These are phyloP conservation scores for Benitochromis conjunctus DNA, from an alignment of 2,113 vertebrate genomes.

Conservation along the genomic window DNA sequence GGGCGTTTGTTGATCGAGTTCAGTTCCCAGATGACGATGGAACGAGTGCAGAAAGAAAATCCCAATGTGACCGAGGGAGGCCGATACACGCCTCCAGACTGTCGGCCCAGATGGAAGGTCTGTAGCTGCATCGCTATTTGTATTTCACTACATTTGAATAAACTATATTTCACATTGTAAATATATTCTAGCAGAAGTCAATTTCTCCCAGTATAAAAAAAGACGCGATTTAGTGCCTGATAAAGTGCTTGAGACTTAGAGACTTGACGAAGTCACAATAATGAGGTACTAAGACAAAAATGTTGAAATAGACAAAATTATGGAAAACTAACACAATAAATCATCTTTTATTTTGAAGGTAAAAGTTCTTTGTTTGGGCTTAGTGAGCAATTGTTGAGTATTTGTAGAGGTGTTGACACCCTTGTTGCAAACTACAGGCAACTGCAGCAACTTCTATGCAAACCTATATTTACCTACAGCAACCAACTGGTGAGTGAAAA, in stretches of 20 bases:
- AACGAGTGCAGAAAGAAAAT: constrained; percentile 95
- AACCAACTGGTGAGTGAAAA: not conserved
- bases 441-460: not conserved
- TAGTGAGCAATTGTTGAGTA: not conserved
- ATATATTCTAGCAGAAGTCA: not conserved
- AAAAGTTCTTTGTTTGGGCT: not conserved
- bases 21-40: constrained; percentile 95
- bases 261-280: not conserved
- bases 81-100: constrained; percentile 87
- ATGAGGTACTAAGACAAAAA: not conserved
- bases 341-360: not conserved
- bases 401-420: too few species aligned
- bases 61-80: constrained; percentile 92
- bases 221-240: not conserved
- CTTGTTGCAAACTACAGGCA: not conserved
- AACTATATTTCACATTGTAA: not conserved
- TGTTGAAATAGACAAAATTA: not conserved
- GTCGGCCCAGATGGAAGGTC: constrained; percentile 84
- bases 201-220: not conserved
- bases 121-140: not conserved
- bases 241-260: not conserved
- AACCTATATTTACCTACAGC: not conserved
- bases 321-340: not conserved
- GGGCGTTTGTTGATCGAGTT: constrained; percentile 97
- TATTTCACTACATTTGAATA: not conserved